Evolutionary conservation across 2,797 vertebrate species (phyloP), one percentile per base, ranked within the genome.

Genomic region (Chaetophractus vellerosus): DNA sequence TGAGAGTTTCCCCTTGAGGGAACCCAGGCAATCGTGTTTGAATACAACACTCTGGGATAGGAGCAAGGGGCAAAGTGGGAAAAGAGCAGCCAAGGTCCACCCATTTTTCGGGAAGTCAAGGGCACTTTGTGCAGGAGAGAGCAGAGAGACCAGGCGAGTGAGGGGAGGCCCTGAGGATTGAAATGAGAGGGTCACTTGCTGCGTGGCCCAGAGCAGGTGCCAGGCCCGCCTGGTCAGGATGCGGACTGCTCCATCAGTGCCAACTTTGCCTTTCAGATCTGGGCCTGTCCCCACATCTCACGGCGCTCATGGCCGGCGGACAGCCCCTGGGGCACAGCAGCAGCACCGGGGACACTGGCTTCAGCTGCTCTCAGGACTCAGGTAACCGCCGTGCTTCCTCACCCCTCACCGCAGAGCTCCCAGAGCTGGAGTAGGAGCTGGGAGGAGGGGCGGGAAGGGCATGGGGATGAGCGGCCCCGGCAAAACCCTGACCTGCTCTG

Each of bases 281-380:
- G 97, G 99, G 99, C n/a, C 99, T 99, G 96, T 99, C 99, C 76
- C 99, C 99, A 33, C 99, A 99, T 98, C 99, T 99, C 96, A 99
- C 99, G 9, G 99, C 99, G 48, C 99, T 99, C 98, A 98, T 99
- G 98, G 99, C 98, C 1, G 99, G 99, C 0, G 99, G 99, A 5
- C 99, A 99, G 78, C 98, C 99, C 15, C 94, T 99, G 97, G 99
- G 99, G 50, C 99, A 99, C 14, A 99, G 99, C 95, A 99, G 99
- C 98, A 99, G 99, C 98, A 99, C 99, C 0, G 99, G 99, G 85
- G 99, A 99, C 95, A 99, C 99, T 0, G 99, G 99, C 94, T 99
- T 99, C 98, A 99, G 99, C 98, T 99, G 98, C 97, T 99, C 99
- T 50, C 99, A 99, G 98, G 99, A 99, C 97, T 99, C 99, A 81